These are phyloP conservation scores for Ciconia stormi DNA, from an alignment of 2,113 vertebrate species.

Conservation along the genomic window DNA sequence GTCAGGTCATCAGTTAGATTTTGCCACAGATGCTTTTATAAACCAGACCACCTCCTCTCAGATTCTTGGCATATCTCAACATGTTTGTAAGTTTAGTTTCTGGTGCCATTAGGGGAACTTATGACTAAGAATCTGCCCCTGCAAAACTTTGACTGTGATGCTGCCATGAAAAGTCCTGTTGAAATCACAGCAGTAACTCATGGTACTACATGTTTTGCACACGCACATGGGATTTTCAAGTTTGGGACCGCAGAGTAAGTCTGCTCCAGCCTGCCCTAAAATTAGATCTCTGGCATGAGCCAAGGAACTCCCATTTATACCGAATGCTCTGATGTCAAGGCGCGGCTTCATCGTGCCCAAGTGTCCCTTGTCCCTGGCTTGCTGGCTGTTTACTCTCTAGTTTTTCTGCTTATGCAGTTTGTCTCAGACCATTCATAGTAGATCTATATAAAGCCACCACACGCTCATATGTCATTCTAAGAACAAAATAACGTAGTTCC, in stretches of 20 bases:
- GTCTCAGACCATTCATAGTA: neutral
- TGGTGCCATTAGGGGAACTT: neutral
- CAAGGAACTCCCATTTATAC: neutral
- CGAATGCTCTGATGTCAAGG: accelerated
- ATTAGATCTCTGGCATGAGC: neutral
- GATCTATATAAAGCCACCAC: neutral
- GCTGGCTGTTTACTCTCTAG: neutral
- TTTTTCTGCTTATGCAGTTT: neutral
- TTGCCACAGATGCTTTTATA: neutral
- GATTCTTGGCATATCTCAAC: neutral
- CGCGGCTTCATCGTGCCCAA: neutral
- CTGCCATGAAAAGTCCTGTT: neutral
- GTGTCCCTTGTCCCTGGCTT: neutral
- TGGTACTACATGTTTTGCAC: accelerated
- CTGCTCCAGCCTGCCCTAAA: neutral
- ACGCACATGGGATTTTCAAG: neutral
- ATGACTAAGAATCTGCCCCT: neutral
- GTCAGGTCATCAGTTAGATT: neutral
- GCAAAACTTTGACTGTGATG: neutral
- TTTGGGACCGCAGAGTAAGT: neutral
- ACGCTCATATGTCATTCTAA: accelerated
- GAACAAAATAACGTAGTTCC: neutral
- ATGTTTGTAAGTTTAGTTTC: neutral
- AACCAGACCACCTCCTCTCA: neutral
- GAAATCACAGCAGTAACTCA: neutral